A percentile compares a stretch with the other conserved stretches of the same genome.
These are phyloP conservation scores for Bombus sibiricus DNA, from an alignment of 1,140 invertebrate genomes.

Conservation along the genomic window DNA sequence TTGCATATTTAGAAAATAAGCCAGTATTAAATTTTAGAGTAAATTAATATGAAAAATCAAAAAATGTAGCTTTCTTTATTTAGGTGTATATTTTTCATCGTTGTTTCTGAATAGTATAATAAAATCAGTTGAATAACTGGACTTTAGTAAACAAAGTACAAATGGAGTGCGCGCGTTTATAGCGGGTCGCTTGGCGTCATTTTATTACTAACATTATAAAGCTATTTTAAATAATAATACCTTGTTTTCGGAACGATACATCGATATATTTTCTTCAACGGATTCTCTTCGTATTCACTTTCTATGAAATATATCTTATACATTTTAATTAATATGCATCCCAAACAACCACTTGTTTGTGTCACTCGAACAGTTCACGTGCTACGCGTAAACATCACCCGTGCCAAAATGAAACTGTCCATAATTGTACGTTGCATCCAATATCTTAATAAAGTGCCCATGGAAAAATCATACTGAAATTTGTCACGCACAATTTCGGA, in stretches of 20 bases:
- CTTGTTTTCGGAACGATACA: conserved; percentile 31
- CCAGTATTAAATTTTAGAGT: background rate
- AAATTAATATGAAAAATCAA: background rate
- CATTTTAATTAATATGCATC: conserved; percentile 24
- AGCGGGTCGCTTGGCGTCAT: conserved; percentile 20
- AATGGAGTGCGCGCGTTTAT: background rate
- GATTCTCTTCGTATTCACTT: conserved; percentile 11
- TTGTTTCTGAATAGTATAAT: background rate
- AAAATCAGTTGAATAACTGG: background rate
- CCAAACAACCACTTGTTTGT: conserved; percentile 33
- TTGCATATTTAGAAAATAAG: background rate
- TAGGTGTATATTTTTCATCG: background rate
- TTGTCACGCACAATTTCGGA: background rate
- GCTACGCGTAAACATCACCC: background rate
- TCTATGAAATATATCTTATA: background rate
- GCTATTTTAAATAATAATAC: conserved; percentile 50
- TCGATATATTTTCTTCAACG: conserved; percentile 30
- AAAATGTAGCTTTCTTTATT: background rate
- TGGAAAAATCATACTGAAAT: background rate
- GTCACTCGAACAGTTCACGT: conserved; percentile 23
- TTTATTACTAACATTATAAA: conserved; percentile 38
- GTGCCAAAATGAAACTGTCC: background rate
- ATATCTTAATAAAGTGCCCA: background rate
- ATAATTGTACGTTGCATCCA: background rate
- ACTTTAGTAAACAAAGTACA: background rate